Conservation (phyloP, 2,797 vertebrate species). For the Spinus pinus region DNA sequence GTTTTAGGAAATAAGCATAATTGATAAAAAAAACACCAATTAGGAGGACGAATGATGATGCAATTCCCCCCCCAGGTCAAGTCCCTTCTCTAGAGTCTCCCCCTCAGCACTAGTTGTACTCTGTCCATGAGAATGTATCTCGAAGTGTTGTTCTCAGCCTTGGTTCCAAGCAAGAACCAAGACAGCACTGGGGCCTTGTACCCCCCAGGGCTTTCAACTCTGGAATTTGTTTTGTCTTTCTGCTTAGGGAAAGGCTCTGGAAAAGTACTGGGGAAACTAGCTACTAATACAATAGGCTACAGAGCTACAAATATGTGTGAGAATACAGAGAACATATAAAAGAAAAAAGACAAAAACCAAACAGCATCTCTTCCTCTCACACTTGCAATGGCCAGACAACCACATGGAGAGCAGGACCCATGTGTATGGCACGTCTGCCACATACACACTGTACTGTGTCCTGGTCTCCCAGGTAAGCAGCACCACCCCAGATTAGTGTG, state of each 20-base stretch:
- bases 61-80: background rate
- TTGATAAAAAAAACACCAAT: background rate
- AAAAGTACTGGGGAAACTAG: background rate
- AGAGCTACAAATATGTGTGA: background rate
- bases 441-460: background rate
- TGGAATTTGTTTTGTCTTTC: background rate
- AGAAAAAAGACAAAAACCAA: background rate
- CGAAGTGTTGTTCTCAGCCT: too few species aligned
- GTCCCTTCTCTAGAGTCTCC: background rate
- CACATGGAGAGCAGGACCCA: background rate
- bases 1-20: background rate
- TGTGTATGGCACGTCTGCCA: accelerated
- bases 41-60: background rate
- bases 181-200: background rate
- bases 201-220: background rate
- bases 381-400: background rate
- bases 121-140: background rate
- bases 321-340: background rate
- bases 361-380: background rate
- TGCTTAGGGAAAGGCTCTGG: background rate
- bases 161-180: background rate
- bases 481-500: background rate
- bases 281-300: too few species aligned
- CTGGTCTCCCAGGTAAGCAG: background rate
- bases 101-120: background rate